phyloP scores from a whole-genome alignment of 2,888 invertebrate genomes.

The Stictocephala bisonia region DNA sequence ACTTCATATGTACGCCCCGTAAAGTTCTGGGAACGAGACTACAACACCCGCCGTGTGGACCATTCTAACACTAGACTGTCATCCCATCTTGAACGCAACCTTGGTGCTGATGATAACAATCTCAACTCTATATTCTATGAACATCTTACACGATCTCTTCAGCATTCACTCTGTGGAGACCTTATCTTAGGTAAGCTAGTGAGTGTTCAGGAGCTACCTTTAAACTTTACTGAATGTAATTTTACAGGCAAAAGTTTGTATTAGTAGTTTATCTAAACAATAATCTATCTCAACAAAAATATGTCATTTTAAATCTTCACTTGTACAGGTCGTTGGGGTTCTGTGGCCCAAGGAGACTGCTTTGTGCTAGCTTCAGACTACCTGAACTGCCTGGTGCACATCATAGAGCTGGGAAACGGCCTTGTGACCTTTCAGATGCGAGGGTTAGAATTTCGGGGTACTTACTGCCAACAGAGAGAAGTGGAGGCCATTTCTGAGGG shows the following conservation, averaged over 20 bases:
- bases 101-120: slow-evolving; percentile 96
- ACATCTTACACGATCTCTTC: slow-evolving; percentile 94
- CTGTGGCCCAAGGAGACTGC: slow-evolving; percentile 96
- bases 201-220: neutral
- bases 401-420: slow-evolving; percentile 98
- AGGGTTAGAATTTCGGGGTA: slow-evolving; percentile 97
- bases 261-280: no score
- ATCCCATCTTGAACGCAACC: slow-evolving; percentile 93
- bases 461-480: slow-evolving; percentile 98
- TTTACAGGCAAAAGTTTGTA: no score
- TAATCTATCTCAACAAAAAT: neutral
- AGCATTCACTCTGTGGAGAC: slow-evolving; percentile 96
- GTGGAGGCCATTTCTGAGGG: slow-evolving; percentile 99
- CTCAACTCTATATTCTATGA: slow-evolving; percentile 99
- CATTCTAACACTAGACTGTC: slow-evolving; percentile 96
- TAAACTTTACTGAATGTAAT: neutral
- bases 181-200: slow-evolving; percentile 75
- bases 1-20: slow-evolving; percentile 99
- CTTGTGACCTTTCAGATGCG: slow-evolving; percentile 98
- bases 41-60: slow-evolving; percentile 96
- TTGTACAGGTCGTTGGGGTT: slow-evolving; percentile 85
- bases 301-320: neutral
- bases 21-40: slow-evolving; percentile 99
- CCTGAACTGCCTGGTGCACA: slow-evolving; percentile 97
- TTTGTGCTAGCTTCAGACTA: slow-evolving; percentile 98